Evolutionary conservation across 1,140 invertebrate genomes (phyloP).

Genomic region (Trichogramma pretiosum): DNA sequence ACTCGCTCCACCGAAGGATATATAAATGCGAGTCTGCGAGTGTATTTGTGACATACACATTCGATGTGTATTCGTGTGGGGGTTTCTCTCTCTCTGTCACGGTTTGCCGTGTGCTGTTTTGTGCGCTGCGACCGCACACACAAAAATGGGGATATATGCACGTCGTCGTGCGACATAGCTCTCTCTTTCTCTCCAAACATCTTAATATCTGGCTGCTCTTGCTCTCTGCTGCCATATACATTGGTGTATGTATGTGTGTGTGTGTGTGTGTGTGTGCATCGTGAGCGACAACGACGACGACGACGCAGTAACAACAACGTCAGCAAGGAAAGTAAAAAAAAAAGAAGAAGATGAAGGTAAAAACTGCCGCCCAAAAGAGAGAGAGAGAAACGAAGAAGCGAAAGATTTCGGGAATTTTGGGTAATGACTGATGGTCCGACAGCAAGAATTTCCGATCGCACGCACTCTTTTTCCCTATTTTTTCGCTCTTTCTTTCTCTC

Average conservation of each 20-base stretch:
- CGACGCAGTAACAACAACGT: too few relatives aligned
- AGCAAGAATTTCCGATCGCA: conserved; percentile 15
- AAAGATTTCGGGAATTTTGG: conserved; percentile 12
- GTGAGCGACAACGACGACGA: background rate
- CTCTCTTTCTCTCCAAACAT: conserved; percentile 32
- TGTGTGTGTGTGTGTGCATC: background rate
- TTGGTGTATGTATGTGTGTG: too few relatives aligned
- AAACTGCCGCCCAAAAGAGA: background rate
- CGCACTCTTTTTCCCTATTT: background rate
- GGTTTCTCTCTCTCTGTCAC: too few relatives aligned
- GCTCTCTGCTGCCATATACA: background rate
- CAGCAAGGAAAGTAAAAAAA: background rate
- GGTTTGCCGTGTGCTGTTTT: too few relatives aligned
- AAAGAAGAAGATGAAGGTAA: background rate
- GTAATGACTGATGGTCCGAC: conserved; percentile 15
- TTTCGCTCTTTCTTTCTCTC: background rate
- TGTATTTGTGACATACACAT: too few relatives aligned
- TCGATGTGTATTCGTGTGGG: too few relatives aligned
- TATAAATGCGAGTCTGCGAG: too few relatives aligned
- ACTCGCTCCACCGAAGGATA: too few relatives aligned
- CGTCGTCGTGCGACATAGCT: too few relatives aligned
- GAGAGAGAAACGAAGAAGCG: too few relatives aligned
- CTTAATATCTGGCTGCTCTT: conserved; percentile 27
- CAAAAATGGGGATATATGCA: too few relatives aligned
- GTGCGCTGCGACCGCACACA: too few relatives aligned